Evolutionary conservation across 2,797 vertebrate genomes (phyloP), one percentile per base, ranked within the genome.

Genomic region (Lycodopsis pacificus): DNA sequence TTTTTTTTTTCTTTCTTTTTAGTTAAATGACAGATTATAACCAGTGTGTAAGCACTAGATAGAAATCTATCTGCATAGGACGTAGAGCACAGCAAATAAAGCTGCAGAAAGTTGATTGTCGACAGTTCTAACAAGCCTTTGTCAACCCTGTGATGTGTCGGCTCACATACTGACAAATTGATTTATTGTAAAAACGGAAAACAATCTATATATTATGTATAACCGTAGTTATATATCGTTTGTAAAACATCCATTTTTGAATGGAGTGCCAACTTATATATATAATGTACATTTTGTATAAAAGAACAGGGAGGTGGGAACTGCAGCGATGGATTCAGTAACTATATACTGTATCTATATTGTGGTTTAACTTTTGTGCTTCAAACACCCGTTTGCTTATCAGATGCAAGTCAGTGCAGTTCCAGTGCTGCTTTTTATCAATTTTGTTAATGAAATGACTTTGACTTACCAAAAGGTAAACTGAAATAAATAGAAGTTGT

Each of bases 271-370:
- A 94, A 95, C 91, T 85, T 94, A 93, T 94, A 91, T 94, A 91
- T 94, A 95, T 91, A 95, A 92, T 97, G 95, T 97, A 97, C 92
- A 96, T 96, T 96, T 95, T 97, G 95, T 96, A 96, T 96, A 96
- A 95, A 96, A 92, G 27, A 80, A 73, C 65, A 79, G 46, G 78
- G 76, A 75, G 22, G 34, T 76, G 81, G 82, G 78, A 87, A 86
- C 94, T 92, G 90, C 90, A 90, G 89, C 90, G 88, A 93, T 93
- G 74, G 89, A 88, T 88, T 94, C 93, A 91, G 92, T 94, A 91
- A 74, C 76, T 57, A 73, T 93, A 66, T 76, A 77, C 79, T 83
- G 83, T 66, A 73, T 89, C 75, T 84, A 70, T 75, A 73, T 30
- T 76, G 66, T 57, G 56, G 75, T 87, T 86, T 82, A 83, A 77